phyloP scores from a whole-genome alignment of 2,797 vertebrate species.

The Champsocephalus gunnari region DNA sequence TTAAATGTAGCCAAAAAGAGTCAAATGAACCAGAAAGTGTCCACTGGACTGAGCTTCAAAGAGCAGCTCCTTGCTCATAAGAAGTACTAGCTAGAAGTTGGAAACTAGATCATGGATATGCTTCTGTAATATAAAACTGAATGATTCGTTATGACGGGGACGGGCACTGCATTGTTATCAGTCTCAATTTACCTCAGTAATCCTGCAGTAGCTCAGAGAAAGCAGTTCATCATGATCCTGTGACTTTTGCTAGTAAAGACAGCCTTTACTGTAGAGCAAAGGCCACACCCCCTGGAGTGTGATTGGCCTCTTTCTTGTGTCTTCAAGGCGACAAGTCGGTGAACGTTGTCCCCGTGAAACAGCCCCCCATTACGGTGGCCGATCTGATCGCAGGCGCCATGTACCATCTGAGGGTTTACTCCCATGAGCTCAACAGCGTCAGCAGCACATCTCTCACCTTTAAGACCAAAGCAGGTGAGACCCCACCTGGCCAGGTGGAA shows the following conservation, averaged over 20 bases:
- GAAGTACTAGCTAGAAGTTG: not conserved
- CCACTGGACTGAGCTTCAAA: conserved; percentile 13
- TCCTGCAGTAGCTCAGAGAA: conserved; percentile 48
- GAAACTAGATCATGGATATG: not conserved
- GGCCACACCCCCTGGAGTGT: conserved; percentile 81
- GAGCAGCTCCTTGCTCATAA: not conserved
- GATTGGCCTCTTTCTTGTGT: conserved; percentile 93
- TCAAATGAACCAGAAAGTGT: not conserved
- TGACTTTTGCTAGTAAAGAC: conserved; percentile 27
- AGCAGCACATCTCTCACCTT: conserved; percentile 92
- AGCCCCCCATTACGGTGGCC: conserved; percentile 89
- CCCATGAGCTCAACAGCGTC: conserved; percentile 90
- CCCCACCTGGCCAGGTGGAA: conserved; percentile 64
- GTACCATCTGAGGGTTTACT: conserved; percentile 96
- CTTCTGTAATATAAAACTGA: not conserved
- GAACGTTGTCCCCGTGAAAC: conserved; percentile 89
- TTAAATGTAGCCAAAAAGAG: conserved; percentile 14
- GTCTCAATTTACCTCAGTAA: conserved; percentile 67
- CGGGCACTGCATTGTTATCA: conserved; percentile 57
- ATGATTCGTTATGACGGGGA: not conserved
- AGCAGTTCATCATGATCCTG: conserved; percentile 36
- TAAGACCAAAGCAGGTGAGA: conserved; percentile 99
- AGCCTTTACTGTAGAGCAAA: conserved; percentile 19
- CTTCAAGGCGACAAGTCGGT: conserved; percentile 93
- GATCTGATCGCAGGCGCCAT: conserved; percentile 92